Percentiles rank a stretch among this genome's conserved stretches.
Evolutionary conservation across 2,797 vertebrate species (phyloP).

Genomic region (Decapterus maruadsi): DNA sequence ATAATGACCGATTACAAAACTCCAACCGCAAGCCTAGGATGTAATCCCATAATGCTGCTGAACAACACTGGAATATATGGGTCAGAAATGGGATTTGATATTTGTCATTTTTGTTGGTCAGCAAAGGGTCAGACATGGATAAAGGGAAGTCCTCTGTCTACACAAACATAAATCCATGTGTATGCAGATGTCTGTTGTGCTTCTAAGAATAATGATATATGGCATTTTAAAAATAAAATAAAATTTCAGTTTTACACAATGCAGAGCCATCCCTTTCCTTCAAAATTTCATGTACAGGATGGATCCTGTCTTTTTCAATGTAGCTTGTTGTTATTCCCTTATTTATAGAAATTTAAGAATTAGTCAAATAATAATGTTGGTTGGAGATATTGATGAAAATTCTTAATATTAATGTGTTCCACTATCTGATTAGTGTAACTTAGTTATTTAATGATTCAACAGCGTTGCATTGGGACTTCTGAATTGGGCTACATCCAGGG

Average conservation of each 20-base stretch:
- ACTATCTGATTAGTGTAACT: neutral
- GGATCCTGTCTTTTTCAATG: neutral
- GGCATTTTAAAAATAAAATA: neutral
- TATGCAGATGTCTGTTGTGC: neutral
- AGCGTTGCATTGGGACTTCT: neutral
- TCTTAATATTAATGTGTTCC: neutral
- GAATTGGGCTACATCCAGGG: neutral
- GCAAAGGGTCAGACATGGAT: slow-evolving; percentile 19
- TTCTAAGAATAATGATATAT: neutral
- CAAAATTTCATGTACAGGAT: neutral
- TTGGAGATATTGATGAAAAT: neutral
- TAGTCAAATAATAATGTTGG: neutral
- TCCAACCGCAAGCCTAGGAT: slow-evolving; percentile 29
- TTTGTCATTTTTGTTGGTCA: slow-evolving; percentile 28
- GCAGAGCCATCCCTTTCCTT: neutral
- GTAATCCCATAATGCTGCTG: slow-evolving; percentile 47
- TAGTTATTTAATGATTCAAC: neutral
- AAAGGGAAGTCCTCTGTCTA: neutral
- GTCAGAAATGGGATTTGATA: slow-evolving; percentile 35
- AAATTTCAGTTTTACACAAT: neutral
- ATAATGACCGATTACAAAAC: slow-evolving; percentile 47
- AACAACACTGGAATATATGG: slow-evolving; percentile 19
- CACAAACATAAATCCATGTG: neutral
- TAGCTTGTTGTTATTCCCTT: neutral
- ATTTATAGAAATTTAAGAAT: neutral